Evolutionary conservation across 2,113 vertebrate species (phyloP).

Genomic region (Bambusicola thoracicus): DNA sequence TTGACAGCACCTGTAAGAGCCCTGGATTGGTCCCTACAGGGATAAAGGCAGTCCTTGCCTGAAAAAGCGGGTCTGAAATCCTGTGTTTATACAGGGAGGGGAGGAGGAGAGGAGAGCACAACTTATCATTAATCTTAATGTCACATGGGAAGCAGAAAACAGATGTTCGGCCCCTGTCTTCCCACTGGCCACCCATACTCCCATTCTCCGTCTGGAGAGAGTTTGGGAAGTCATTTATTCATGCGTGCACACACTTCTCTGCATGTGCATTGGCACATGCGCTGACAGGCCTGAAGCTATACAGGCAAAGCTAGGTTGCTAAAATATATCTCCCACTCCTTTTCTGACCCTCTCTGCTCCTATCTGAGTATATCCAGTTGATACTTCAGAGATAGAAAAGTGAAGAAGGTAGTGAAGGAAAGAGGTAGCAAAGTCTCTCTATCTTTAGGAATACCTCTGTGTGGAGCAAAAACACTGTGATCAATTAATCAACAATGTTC

Average conservation of each 20-base stretch:
- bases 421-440: neutral
- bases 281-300: neutral
- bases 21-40: neutral
- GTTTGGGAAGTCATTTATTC: neutral
- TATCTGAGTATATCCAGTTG: neutral
- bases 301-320: neutral
- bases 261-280: neutral
- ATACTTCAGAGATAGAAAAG: neutral
- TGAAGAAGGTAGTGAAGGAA: too few species aligned
- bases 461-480: neutral
- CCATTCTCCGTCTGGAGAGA: neutral
- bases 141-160: neutral
- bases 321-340: neutral
- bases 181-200: neutral
- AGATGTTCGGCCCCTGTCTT: neutral
- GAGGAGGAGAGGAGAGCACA: neutral
- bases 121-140: neutral
- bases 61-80: neutral
- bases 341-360: neutral
- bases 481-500: neutral
- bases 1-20: neutral
- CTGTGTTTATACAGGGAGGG: too few species aligned
- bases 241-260: accelerated
- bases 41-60: neutral
- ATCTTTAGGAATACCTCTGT: neutral